Percentiles rank a stretch among this genome's conserved stretches.
phyloP scores from a whole-genome alignment of 2,113 vertebrate species.

The Oenanthe melanoleuca region DNA sequence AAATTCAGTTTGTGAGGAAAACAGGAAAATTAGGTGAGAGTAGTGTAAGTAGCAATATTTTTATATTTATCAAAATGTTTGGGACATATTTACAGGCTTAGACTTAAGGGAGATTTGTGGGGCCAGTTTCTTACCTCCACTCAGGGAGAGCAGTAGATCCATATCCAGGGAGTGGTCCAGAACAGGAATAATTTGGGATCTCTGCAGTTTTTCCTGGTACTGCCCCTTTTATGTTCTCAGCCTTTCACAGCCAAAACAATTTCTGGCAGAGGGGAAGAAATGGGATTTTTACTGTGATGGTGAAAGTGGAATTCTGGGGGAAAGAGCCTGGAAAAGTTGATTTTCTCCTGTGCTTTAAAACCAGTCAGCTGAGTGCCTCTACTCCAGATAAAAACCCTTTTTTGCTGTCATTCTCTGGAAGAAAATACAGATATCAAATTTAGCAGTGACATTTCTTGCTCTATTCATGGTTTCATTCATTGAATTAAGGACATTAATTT shows the following conservation, averaged over 20 bases:
- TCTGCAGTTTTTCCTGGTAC: not conserved
- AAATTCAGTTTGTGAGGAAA: not conserved
- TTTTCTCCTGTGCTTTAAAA: not conserved
- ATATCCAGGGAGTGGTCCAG: too few species aligned
- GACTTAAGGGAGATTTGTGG: not conserved
- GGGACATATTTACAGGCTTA: not conserved
- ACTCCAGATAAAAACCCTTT: not conserved
- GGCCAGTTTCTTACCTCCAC: not conserved
- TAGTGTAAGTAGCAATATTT: not conserved
- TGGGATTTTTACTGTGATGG: not conserved
- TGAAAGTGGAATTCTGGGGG: not conserved
- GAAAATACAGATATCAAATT: not conserved
- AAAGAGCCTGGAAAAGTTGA: not conserved
- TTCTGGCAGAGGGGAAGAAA: not conserved
- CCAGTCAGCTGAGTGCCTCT: not conserved
- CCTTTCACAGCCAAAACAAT: not conserved
- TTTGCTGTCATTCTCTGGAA: not conserved
- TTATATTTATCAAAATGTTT: not conserved
- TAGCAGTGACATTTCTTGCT: not conserved
- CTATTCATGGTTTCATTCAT: not conserved
- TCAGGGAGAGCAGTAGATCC: not conserved
- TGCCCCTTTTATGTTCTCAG: not conserved
- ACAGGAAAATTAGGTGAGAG: accelerated
- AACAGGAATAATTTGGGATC: not conserved
- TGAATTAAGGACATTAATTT: not conserved